phyloP scores from a whole-genome alignment of 2,888 invertebrate species.

The Heliconius cydno region DNA sequence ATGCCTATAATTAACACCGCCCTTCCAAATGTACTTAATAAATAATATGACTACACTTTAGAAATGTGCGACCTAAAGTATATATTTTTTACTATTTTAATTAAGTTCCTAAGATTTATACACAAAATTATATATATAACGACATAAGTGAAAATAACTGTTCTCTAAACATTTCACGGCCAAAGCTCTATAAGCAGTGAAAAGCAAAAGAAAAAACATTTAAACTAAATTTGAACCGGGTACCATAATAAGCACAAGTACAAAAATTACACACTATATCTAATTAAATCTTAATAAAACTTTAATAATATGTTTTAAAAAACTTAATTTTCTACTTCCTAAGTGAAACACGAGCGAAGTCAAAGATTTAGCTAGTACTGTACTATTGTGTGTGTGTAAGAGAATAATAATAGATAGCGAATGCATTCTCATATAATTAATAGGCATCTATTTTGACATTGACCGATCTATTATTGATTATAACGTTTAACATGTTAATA shows the following conservation, averaged over 20 bases:
- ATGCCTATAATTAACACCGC: constrained; percentile 17
- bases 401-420: constrained; percentile 23
- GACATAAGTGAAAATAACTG: background rate
- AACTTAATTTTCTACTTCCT: background rate
- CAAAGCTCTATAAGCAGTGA: background rate
- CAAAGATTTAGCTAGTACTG: background rate
- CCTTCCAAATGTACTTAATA: background rate
- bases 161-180: background rate
- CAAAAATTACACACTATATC: no score
- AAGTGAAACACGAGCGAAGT: background rate
- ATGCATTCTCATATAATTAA: constrained; percentile 25
- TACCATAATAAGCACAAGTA: no score
- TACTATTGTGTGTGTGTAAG: background rate
- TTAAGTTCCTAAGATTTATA: no score
- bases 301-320: background rate
- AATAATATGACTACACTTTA: constrained; percentile 6
- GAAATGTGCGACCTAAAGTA: background rate
- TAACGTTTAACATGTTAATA: constrained; percentile 20
- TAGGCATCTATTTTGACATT: constrained; percentile 24
- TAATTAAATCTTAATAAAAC: no score
- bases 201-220: background rate
- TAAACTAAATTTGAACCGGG: background rate
- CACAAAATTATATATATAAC: background rate
- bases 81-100: no score
- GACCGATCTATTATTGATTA: constrained; percentile 28